Base-by-base conservation (phyloP, 1,140 invertebrate genomes). In the Kradibia gibbosae region DNA sequence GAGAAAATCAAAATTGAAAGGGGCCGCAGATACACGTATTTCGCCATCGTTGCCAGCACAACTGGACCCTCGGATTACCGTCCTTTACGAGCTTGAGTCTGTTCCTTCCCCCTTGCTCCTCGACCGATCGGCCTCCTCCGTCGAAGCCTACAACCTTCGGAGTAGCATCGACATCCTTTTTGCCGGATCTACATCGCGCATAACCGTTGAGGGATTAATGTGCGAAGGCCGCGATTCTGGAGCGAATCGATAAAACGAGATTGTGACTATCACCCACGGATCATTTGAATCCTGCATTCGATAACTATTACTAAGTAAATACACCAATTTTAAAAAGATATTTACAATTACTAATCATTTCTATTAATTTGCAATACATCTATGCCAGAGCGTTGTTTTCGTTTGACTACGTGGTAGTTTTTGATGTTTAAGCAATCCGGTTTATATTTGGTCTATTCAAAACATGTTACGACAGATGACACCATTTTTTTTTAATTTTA, bases 31-130 rank as follows among this genome's bases (percentile, higher is more conserved):
- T 67, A 53, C 13, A 4, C 4, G 71, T 25, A 62, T 77, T 82
- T 72, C 80, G 36, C 65, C 70, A 82, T 77, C 53, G 53, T 50
- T 22, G 28, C 42, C 53, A 74, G 25, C 45, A 75, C 53, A 48
- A 22, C 39, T 57, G 62, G 78, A 78, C 67, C 55, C 28, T 78
- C 42, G 25, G 17, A 82, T 82, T 78, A 78, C 75, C 78, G 70
- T 65, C 53, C 28, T 83, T 78, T 65, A 80, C 48, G n/a, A 70
- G 50, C 60, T 3, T 34, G 36, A 1, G 60, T 17, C 60, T 5
- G 15, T 5, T 20, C 22, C 50, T 7, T 48, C 45, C 8, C 8
- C 45, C 45, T 11, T 5, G 31, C 22, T 36, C 28, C 60, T 8
- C 10, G 31, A 3, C 20, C 15, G 60, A 15, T 20, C 31, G 22